phyloP scores from a whole-genome alignment of 2,797 vertebrate genomes.

The Trematomus bernacchii region DNA sequence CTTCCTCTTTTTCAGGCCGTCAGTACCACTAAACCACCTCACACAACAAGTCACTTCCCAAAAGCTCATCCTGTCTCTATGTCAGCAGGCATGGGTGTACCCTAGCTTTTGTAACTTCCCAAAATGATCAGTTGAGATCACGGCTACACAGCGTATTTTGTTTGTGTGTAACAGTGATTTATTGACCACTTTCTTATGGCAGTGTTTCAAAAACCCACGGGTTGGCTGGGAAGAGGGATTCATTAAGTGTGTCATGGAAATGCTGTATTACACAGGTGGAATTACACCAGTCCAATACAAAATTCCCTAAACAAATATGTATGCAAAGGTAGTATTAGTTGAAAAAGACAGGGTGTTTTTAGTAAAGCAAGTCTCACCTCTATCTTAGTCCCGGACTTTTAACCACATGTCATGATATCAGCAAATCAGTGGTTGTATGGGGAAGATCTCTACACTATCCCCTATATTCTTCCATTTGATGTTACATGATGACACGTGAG shows the following conservation, averaged over 20 bases:
- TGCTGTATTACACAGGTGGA: not conserved
- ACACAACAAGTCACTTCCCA: slow-evolving; percentile 63
- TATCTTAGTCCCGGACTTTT: not conserved
- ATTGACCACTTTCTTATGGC: slow-evolving; percentile 18
- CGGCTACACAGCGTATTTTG: not conserved
- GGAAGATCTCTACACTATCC: too few relatives aligned
- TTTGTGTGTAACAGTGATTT: slow-evolving; percentile 15
- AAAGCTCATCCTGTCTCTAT: slow-evolving; percentile 28
- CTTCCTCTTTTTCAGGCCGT: slow-evolving; percentile 60
- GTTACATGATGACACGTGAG: not conserved
- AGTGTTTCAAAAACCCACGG: slow-evolving; percentile 10
- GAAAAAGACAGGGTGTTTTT: not conserved
- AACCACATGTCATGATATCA: not conserved
- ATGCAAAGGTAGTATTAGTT: not conserved
- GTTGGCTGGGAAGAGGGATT: not conserved
- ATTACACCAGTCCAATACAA: not conserved
- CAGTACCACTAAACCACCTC: slow-evolving; percentile 38
- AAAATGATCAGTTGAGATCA: slow-evolving; percentile 2
- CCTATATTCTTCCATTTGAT: too few relatives aligned
- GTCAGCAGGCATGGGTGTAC: not conserved
- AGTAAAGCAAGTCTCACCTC: not conserved
- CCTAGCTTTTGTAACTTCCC: slow-evolving; percentile 30
- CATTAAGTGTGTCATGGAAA: not conserved
- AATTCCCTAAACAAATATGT: not conserved
- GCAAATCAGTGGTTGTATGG: not conserved